Evolutionary conservation across 2,113 vertebrate species (phyloP).

Genomic region (Pandion haliaetus): DNA sequence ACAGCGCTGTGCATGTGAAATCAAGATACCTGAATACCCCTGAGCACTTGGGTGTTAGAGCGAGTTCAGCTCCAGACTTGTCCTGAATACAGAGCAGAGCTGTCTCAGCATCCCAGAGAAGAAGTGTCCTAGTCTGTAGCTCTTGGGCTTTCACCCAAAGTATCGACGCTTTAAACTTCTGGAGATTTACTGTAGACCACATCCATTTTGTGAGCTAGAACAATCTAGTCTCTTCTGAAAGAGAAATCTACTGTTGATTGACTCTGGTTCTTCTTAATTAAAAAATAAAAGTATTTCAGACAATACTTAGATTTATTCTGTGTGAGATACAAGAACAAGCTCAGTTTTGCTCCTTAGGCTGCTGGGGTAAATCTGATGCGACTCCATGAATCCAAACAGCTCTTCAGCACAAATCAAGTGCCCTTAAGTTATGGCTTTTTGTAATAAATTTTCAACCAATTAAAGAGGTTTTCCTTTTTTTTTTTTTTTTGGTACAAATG

Average conservation of each 20-base stretch:
- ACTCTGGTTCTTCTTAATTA: not conserved
- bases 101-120: not conserved
- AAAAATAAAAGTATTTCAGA: not conserved
- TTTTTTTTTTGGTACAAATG: not conserved
- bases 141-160: not conserved
- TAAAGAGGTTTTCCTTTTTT: not conserved
- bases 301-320: not conserved
- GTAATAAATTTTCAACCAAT: not conserved
- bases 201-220: not conserved
- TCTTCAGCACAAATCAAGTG: conserved; percentile 15
- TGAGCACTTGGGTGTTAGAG: not conserved
- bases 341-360: not conserved
- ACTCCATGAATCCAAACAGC: not conserved
- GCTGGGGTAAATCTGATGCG: not conserved
- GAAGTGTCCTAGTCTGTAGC: not conserved
- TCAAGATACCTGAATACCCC: not conserved
- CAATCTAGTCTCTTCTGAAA: not conserved
- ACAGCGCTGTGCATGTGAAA: not conserved
- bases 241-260: not conserved
- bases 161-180: not conserved
- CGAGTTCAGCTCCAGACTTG: not conserved
- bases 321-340: not conserved
- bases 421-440: not conserved
- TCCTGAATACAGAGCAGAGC: not conserved
- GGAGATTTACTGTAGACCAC: not conserved